Evolutionary conservation across 2,113 vertebrate genomes (phyloP).

Genomic region (Alouatta palliata): DNA sequence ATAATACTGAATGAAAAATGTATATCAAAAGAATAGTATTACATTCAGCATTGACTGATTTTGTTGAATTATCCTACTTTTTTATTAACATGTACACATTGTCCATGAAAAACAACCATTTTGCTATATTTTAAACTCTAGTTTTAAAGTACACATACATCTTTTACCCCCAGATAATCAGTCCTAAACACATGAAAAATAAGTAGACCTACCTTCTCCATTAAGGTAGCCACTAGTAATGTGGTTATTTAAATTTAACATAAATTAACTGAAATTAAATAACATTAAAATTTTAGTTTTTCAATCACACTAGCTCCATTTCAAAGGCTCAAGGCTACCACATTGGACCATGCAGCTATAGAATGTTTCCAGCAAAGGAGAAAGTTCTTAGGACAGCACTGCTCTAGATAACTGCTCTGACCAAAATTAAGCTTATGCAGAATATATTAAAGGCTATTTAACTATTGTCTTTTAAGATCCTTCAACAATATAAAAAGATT

Average conservation of each 20-base stretch:
- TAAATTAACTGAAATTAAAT: neutral
- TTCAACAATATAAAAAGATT: neutral
- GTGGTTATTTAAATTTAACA: neutral
- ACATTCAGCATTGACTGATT: neutral
- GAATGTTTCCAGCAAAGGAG: neutral
- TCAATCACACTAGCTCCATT: neutral
- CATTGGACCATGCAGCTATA: neutral
- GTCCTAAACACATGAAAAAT: neutral
- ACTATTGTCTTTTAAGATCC: neutral
- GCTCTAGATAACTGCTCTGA: neutral
- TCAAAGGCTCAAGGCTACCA: neutral
- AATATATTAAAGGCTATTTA: neutral
- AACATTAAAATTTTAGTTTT: neutral
- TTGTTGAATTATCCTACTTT: neutral
- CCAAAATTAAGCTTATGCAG: neutral
- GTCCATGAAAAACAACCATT: neutral
- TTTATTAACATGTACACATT: neutral
- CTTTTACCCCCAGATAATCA: neutral
- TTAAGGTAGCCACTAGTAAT: neutral
- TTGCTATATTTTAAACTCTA: neutral
- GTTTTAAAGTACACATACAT: neutral
- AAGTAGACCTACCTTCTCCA: neutral
- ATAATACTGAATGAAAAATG: neutral
- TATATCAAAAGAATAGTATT: neutral
- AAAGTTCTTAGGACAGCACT: neutral